These are phyloP conservation scores for Orgyia antiqua DNA, from an alignment of 2,888 invertebrate species.

Conservation along the genomic window DNA sequence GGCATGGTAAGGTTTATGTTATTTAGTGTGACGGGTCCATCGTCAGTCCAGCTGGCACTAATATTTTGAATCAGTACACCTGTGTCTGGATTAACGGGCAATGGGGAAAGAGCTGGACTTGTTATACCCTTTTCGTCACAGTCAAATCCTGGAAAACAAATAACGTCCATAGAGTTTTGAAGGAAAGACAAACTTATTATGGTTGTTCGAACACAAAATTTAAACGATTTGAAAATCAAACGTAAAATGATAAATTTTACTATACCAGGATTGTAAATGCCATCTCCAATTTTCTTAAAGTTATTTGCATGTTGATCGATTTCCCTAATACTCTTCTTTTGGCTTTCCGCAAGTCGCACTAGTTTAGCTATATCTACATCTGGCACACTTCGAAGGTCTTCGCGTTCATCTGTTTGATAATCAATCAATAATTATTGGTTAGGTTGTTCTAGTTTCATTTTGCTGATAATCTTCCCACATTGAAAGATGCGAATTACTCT, in stretches of 20 bases:
- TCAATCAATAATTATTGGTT: no score
- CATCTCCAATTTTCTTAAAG: conserved; percentile 68
- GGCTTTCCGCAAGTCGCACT: conserved; percentile 54
- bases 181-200: no score
- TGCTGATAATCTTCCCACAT: no score
- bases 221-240: no score
- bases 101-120: conserved; percentile 30
- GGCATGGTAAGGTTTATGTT: conserved; percentile 77
- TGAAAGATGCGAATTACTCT: no score
- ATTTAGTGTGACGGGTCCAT: conserved; percentile 58
- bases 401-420: conserved; percentile 56
- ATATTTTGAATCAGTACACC: conserved; percentile 58
- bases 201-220: no score
- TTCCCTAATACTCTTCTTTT: conserved; percentile 58
- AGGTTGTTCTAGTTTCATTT: no score
- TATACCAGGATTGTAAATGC: conserved; percentile 64
- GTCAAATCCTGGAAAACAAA: conserved; percentile 50
- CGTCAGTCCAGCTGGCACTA: conserved; percentile 60
- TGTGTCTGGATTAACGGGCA: conserved; percentile 45
- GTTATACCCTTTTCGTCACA: conserved; percentile 55
- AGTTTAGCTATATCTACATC: conserved; percentile 69
- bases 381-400: conserved; percentile 66
- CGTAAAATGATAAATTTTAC: not conserved
- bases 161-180: no score
- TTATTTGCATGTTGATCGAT: conserved; percentile 60